Base-by-base conservation (phyloP, 2,888 invertebrate species). In the Sipunculus nudus region DNA sequence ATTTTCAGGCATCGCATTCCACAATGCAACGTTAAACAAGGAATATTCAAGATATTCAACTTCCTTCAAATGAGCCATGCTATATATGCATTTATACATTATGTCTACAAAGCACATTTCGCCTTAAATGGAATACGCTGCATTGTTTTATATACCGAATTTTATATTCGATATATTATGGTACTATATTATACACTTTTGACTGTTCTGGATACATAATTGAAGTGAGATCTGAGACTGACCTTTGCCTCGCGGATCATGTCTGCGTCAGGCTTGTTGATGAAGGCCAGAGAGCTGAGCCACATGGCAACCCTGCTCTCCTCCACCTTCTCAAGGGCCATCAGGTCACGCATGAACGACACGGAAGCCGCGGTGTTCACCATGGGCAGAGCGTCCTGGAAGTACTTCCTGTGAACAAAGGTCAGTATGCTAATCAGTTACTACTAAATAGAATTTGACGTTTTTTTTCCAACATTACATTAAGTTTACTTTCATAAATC, bases 251-350 rank as follows among this genome's bases (percentile, higher is more conserved):
- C 41, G 25, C 43, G 41, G 43, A 53, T 41, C 53, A 53, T 53
- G 32, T 53, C 53, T 13, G 31, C 45, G 28, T 38, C 48, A 23
- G 48, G 48, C 16, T 40, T 48, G 47, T 84, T 81, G 38, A 93
- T 90, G 82, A 94, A 90, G 3, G 94, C 91, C 77, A 96, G 87
- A 1, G 94, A 90, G 71, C 90, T 88, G 72, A 96, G 88, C 95
- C 95, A 96, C 67, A 90, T 90, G 48, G 90, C 88, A 1, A 89
- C 87, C 16, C 89, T 89, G 1, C 87, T 87, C 52, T 87, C 87
- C 16, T 89, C 85, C 1, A 93, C 86, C 5, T 86, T 86, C 47
- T 88, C 86, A 25, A 86, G 87, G 40, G 90, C 83, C 56, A 95
- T 90, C 81, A 92, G 87, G 76, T 94, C 91, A 63, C 89, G 91